phyloP scores from a whole-genome alignment of 2,888 invertebrate genomes.

The Cataglyphis livida region DNA sequence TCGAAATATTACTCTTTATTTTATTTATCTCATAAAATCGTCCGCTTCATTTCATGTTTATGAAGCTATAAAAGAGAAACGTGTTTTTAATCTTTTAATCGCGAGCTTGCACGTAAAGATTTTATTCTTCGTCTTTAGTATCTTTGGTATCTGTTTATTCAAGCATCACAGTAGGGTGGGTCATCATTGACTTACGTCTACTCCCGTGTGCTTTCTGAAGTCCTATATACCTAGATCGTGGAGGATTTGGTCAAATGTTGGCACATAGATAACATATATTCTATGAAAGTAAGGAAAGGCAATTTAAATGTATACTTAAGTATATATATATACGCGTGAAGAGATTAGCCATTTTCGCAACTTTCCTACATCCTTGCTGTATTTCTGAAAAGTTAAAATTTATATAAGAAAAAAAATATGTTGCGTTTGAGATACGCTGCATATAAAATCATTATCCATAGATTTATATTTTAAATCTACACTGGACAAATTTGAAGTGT shows the following conservation, averaged over 20 bases:
- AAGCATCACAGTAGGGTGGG: neutral
- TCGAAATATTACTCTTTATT: neutral
- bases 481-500: neutral
- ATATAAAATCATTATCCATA: neutral
- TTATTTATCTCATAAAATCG: constrained; percentile 15
- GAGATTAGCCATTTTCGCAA: neutral
- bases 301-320: neutral
- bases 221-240: neutral
- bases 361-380: neutral
- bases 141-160: constrained; percentile 1
- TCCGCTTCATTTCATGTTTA: neutral
- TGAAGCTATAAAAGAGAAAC: constrained; percentile 10
- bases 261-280: neutral
- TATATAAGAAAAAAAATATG: neutral
- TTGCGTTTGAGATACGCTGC: neutral
- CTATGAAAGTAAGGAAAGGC: neutral
- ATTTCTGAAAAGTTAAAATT: neutral
- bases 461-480: neutral
- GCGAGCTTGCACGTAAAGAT: constrained; percentile 6
- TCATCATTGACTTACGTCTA: neutral
- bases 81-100: constrained; percentile 31
- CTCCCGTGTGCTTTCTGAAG: neutral
- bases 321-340: neutral
- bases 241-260: constrained; percentile 8
- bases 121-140: constrained; percentile 19